A percentile compares a stretch with the other conserved stretches of the same genome.
phyloP scores from a whole-genome alignment of 2,888 invertebrate genomes.

The Catocala sponsa region DNA sequence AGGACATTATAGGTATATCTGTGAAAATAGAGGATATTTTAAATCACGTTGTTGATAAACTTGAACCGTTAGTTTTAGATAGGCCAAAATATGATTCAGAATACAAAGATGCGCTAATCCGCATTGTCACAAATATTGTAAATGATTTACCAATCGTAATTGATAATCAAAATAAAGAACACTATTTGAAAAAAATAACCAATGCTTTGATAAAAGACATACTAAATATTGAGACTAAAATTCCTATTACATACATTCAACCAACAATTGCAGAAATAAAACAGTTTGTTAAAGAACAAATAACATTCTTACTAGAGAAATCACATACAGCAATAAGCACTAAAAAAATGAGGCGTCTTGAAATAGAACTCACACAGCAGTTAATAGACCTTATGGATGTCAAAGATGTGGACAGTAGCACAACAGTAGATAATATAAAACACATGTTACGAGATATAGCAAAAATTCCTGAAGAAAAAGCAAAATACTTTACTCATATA shows the following conservation, averaged over 20 bases:
- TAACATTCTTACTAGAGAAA: conserved; percentile 35
- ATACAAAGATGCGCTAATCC: conserved; percentile 29
- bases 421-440: conserved; percentile 13
- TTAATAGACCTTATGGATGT: conserved; percentile 30
- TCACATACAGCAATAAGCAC: conserved; percentile 21
- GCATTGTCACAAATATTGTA: conserved; percentile 31
- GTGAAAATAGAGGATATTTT: conserved; percentile 32
- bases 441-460: conserved; percentile 24
- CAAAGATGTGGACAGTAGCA: conserved; percentile 24
- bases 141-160: conserved; percentile 32
- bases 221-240: conserved; percentile 29
- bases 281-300: conserved; percentile 39
- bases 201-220: conserved; percentile 32
- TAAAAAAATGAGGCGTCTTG: conserved; percentile 24
- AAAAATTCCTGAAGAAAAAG: conserved; percentile 37
- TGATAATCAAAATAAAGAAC: conserved; percentile 24
- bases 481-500: conserved; percentile 33
- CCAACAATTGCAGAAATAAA: conserved; percentile 40
- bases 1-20: conserved; percentile 28
- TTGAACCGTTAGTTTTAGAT: conserved; percentile 37
- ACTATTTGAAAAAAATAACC: conserved; percentile 21
- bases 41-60: conserved; percentile 32
- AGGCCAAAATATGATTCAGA: conserved; percentile 29
- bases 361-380: conserved; percentile 27
- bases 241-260: conserved; percentile 25